A percentile compares a stretch with the other conserved stretches of the same genome.
phyloP scores from a whole-genome alignment of 1,140 invertebrate species.

The Mya arenaria region DNA sequence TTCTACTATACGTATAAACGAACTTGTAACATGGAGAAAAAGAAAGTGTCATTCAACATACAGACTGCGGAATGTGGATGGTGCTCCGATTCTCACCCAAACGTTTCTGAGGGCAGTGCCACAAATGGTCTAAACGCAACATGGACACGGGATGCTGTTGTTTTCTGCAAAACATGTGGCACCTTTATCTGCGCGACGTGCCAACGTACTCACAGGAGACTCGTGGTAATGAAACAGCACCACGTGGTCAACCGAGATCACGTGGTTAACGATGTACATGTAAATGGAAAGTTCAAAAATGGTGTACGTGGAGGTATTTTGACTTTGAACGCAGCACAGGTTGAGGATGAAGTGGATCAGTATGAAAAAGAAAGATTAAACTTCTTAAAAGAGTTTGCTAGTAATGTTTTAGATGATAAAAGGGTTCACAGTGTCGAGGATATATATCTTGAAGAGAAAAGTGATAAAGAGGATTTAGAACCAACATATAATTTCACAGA shows the following conservation, averaged over 20 bases:
- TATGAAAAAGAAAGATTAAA: background rate
- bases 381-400: background rate
- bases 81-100: background rate
- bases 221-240: slow-evolving; percentile 39
- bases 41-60: slow-evolving; percentile 41
- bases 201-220: slow-evolving; percentile 33
- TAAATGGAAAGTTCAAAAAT: slow-evolving; percentile 1
- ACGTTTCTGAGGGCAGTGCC: background rate
- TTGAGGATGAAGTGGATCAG: background rate
- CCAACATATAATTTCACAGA: slow-evolving; percentile 27
- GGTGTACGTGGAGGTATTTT: background rate
- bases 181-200: slow-evolving; percentile 37
- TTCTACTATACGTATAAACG: too few species aligned
- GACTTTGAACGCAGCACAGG: background rate
- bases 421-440: background rate
- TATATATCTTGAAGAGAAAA: background rate
- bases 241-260: slow-evolving; percentile 43
- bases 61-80: slow-evolving; percentile 40
- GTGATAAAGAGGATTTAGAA: background rate
- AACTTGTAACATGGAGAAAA: too few species aligned
- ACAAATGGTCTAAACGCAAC: background rate
- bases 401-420: background rate
- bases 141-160: slow-evolving; percentile 3
- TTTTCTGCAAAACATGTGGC: slow-evolving; percentile 41
- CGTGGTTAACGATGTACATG: slow-evolving; percentile 8